Percentiles rank a stretch among this genome's conserved stretches.
Evolutionary conservation across 2,888 invertebrate genomes (phyloP).

Genomic region (Rhopalosiphum nymphaeae): DNA sequence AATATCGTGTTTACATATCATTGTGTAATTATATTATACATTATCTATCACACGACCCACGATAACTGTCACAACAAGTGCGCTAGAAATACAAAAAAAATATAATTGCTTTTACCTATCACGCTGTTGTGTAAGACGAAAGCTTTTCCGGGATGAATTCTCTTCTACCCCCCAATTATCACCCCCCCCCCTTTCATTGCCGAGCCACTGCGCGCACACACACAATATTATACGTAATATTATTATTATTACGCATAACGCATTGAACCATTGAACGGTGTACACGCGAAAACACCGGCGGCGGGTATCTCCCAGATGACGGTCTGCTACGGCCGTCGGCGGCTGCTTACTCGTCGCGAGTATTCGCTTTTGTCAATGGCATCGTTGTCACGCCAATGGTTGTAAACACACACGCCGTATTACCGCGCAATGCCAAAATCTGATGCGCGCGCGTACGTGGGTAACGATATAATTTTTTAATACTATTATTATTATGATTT

Average conservation of each 20-base stretch:
- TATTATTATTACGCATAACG: background rate
- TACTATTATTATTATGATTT: background rate
- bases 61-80: background rate
- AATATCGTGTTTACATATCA: background rate
- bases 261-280: background rate
- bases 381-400: slow-evolving; percentile 41
- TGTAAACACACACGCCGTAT: background rate
- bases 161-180: no score
- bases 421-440: slow-evolving; percentile 39
- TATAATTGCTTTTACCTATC: background rate
- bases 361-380: slow-evolving; percentile 52
- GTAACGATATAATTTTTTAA: background rate
- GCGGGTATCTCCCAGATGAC: background rate
- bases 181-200: background rate
- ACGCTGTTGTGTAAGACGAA: background rate
- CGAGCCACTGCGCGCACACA: background rate
- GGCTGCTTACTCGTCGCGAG: background rate
- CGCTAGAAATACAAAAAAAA: background rate
- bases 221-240: no score
- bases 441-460: background rate
- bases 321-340: background rate
- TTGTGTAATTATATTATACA: background rate
- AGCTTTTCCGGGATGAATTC: background rate
- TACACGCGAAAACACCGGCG: background rate
- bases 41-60: background rate